A percentile compares a stretch with the other conserved stretches of the same genome.
Evolutionary conservation across 2,888 invertebrate genomes (phyloP).

Genomic region (Lithophane semibrunnea): DNA sequence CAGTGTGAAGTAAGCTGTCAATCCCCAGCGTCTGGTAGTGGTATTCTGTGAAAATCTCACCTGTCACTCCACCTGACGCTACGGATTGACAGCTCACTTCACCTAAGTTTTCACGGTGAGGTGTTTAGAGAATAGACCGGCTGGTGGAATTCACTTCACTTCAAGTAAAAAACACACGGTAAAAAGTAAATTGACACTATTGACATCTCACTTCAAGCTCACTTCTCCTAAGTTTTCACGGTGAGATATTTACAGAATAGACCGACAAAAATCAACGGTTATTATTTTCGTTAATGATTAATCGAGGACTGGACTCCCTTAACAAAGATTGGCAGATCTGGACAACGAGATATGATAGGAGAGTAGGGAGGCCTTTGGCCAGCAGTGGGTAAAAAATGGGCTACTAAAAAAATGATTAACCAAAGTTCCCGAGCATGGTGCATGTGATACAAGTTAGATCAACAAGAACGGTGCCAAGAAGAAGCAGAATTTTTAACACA

Average conservation of each 20-base stretch:
- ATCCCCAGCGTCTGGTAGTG: too few species aligned
- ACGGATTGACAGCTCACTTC: too few species aligned
- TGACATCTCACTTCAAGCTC: neutral
- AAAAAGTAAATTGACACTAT: too few species aligned
- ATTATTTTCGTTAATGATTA: neutral
- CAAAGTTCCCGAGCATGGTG: neutral
- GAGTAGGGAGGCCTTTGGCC: neutral
- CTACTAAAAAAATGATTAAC: neutral
- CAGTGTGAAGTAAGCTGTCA: too few species aligned
- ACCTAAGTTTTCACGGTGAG: too few species aligned
- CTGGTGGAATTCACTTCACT: too few species aligned
- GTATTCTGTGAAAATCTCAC: too few species aligned
- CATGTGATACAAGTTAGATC: neutral
- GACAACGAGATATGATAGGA: neutral
- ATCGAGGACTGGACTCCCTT: neutral
- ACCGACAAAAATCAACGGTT: neutral
- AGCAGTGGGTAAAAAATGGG: neutral
- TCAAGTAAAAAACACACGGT: too few species aligned
- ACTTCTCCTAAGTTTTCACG: neutral
- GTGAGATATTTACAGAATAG: too few species aligned
- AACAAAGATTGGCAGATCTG: neutral
- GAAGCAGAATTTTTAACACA: neutral
- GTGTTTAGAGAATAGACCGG: too few species aligned
- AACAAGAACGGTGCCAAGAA: neutral
- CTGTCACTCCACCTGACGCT: too few species aligned